A percentile compares a stretch with the other conserved stretches of the same genome.
Conservation (phyloP, 2,888 invertebrate genomes). For the Pachycephus smyrnensis region DNA sequence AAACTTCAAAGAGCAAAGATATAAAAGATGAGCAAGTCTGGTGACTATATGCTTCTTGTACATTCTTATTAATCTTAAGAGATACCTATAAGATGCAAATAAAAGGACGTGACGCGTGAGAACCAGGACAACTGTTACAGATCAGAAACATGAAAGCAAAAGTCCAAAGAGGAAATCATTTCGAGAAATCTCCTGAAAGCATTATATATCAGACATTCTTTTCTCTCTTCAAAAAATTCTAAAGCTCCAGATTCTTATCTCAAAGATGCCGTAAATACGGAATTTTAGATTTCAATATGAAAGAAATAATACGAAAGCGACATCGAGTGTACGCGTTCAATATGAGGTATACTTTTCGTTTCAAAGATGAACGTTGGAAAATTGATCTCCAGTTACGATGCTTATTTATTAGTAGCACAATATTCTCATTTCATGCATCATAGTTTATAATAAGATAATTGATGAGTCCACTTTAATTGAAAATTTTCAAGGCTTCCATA, state of each 20-base stretch:
- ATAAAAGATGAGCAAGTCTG: not conserved
- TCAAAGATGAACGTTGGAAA: not conserved
- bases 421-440: conserved; percentile 30
- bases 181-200: not conserved
- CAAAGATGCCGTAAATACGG: not conserved
- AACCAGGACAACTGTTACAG: not conserved
- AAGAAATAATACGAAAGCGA: not conserved
- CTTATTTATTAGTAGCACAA: too few species aligned
- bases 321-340: not conserved
- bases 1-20: not conserved
- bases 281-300: not conserved
- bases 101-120: not conserved
- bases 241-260: not conserved
- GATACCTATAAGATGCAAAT: not conserved
- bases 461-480: conserved; percentile 58
- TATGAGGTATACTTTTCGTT: not conserved
- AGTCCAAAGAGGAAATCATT: not conserved
- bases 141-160: not conserved
- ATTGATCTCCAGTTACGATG: too few species aligned
- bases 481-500: conserved; percentile 40
- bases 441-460: conserved; percentile 39
- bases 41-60: not conserved
- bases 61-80: not conserved
- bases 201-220: not conserved
- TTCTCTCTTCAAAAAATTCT: not conserved